These are phyloP conservation scores for Rhopalosiphum maidis DNA, from an alignment of 1,140 invertebrate species.

Conservation along the genomic window DNA sequence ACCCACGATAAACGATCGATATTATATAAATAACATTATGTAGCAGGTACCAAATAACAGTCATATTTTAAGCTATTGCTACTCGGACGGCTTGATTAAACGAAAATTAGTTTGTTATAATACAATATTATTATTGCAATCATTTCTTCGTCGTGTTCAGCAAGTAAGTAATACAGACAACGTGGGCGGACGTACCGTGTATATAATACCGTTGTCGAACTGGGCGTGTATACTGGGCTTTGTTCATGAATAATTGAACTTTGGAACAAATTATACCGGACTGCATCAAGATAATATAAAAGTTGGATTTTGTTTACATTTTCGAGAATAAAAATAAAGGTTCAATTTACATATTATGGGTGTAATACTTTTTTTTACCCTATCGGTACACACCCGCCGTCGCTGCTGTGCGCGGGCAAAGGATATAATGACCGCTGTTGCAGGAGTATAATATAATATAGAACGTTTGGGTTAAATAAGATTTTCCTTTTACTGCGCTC, in stretches of 20 bases:
- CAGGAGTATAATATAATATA: neutral
- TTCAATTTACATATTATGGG: neutral
- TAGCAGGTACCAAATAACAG: neutral
- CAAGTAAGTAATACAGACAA: neutral
- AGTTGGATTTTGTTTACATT: neutral
- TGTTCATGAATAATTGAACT: constrained; percentile 14
- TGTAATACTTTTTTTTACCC: neutral
- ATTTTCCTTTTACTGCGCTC: neutral
- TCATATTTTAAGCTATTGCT: neutral
- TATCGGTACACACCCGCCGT: neutral
- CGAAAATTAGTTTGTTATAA: neutral
- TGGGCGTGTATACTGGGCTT: neutral
- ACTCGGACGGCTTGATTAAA: neutral
- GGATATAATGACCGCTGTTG: neutral
- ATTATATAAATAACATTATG: neutral
- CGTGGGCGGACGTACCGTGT: neutral
- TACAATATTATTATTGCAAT: neutral
- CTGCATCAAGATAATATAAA: constrained; percentile 21
- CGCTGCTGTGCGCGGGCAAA: neutral
- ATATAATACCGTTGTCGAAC: neutral
- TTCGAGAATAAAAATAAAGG: constrained; percentile 18
- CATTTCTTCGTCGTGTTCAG: neutral
- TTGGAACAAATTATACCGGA: neutral
- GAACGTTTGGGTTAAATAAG: neutral
- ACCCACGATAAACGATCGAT: neutral